These are phyloP conservation scores for Danionella dracula DNA, from an alignment of 2,797 vertebrate species.

Conservation along the genomic window DNA sequence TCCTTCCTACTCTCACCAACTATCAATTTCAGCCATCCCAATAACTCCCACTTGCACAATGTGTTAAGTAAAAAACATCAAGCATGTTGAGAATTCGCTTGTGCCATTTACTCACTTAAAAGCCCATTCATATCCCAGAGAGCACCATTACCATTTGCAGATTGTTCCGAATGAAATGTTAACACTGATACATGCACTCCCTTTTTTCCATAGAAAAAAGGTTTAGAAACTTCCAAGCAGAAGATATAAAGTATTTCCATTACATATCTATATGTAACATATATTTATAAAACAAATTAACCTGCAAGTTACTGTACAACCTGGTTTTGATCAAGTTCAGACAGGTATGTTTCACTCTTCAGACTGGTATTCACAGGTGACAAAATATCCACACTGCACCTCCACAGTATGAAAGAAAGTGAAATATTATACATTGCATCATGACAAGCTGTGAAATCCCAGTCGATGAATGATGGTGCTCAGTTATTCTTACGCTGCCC, in stretches of 20 bases:
- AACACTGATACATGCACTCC: background rate
- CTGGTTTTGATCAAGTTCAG: too few species aligned
- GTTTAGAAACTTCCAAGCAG: background rate
- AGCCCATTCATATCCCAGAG: conserved; percentile 25
- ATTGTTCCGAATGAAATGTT: background rate
- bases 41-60: conserved; percentile 27
- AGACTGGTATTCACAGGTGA: background rate
- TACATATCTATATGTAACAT: too few species aligned
- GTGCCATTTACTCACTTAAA: conserved; percentile 31
- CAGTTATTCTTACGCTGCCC: conserved; percentile 18
- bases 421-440: conserved; percentile 14
- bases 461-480: conserved; percentile 15
- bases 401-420: background rate
- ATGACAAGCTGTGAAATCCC: conserved; percentile 17
- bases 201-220: conserved; percentile 3
- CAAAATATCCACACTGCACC: background rate
- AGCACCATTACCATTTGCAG: conserved; percentile 30
- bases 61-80: background rate
- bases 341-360: too few species aligned
- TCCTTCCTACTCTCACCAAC: conserved; percentile 7
- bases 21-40: conserved; percentile 1
- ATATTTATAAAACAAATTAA: too few species aligned
- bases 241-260: too few species aligned
- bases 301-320: too few species aligned
- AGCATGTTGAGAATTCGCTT: background rate